A percentile compares a stretch with the other conserved stretches of the same genome.
phyloP scores from a whole-genome alignment of 2,113 vertebrate genomes.

The Panthera tigris region DNA sequence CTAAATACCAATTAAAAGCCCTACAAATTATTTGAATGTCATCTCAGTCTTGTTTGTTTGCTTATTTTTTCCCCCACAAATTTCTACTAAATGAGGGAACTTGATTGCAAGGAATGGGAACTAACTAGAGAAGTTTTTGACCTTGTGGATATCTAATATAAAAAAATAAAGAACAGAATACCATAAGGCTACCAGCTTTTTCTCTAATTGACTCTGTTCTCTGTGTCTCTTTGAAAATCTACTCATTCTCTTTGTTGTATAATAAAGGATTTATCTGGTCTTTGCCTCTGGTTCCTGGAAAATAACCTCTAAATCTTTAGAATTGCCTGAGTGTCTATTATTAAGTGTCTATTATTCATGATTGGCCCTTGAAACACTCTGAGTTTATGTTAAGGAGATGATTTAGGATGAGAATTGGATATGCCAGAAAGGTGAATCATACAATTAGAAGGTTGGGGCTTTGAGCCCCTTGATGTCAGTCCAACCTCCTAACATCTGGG shows the following conservation, averaged over 20 bases:
- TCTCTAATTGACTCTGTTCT: background rate
- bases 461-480: background rate
- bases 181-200: background rate
- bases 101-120: background rate
- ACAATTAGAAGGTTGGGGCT: background rate
- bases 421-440: background rate
- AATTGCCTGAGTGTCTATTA: background rate
- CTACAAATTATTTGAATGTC: background rate
- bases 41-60: background rate
- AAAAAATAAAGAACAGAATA: background rate
- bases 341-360: background rate
- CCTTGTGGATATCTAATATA: background rate
- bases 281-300: background rate
- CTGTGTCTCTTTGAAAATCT: background rate
- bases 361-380: background rate
- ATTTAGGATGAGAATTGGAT: background rate
- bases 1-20: background rate
- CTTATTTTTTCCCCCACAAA: background rate
- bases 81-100: background rate
- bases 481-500: background rate
- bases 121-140: background rate
- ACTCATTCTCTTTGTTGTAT: background rate
- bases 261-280: background rate
- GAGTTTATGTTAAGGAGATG: background rate
- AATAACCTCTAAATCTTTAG: background rate